Base-by-base conservation (phyloP, 2,888 invertebrate species). In the Plusia festucae region DNA sequence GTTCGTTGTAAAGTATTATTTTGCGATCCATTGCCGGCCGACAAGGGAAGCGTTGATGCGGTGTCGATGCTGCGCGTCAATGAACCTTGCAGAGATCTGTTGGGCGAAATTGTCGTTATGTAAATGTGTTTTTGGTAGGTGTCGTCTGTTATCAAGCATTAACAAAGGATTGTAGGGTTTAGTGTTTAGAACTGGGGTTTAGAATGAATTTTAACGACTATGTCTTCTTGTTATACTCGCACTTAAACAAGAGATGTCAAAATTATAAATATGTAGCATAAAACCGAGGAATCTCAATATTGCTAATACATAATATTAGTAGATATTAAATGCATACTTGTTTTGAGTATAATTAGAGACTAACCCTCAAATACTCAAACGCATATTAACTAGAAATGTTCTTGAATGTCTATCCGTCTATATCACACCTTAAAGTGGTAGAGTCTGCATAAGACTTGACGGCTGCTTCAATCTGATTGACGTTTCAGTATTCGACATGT, bases 61-160 rank as follows among this genome's bases (percentile, higher is more conserved):
- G 94, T 94, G 81, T 95, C 95, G 65, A 94, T 94, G 71, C 94
- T 94, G 32, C 94, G 91, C 70, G 95, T 94, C 82, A 95, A 73
- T 76, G 94, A 94, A 56, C 94, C 94, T 90, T 94, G 95, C 18
- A 91, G 90, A 0, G 94, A 94, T 74, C 94, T 94, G 82, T 24
- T 22, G 40, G 51, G 30, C 0, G 49, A 24, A 49, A 46, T 63
- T 53, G 8, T 60, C 30, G 64, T 30, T 53, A 24, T 22, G 30
- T 22, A 22, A 51, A 16, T 18, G 8, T 24, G 15, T n/a, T 13
- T 5, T 20, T 64, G 55, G 61, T 75, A 53, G n/a, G 40, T 16
- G 44, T 7, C 2, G n/a, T 52, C 51, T 68, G 62, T 65, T 75
- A 54, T 78, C 56, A 61, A 64, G 61, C 69, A 66, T 70, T 68